Evolutionary conservation across 1,140 invertebrate species (phyloP).

Genomic region (Cotesia chilonis): DNA sequence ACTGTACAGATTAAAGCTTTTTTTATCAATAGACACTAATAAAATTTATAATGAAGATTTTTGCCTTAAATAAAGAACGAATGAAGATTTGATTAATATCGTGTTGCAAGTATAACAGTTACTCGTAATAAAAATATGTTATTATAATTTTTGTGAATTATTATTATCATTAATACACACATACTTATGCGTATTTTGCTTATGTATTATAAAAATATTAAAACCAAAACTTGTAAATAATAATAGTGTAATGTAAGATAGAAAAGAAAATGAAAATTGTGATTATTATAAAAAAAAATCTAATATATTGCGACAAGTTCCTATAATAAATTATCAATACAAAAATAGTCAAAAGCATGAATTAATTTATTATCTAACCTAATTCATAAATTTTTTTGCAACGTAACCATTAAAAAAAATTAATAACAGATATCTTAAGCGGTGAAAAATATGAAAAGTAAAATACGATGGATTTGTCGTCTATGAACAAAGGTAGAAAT

Average conservation of each 20-base stretch:
- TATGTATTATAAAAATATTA: constrained; percentile 25
- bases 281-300: constrained; percentile 35
- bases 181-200: constrained; percentile 28
- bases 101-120: too few species aligned
- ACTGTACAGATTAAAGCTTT: too few species aligned
- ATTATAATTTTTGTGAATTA: neutral
- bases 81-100: too few species aligned
- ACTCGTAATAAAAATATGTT: neutral
- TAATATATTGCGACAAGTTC: constrained; percentile 59
- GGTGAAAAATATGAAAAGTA: too few species aligned
- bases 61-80: too few species aligned
- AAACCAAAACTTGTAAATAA: constrained; percentile 48
- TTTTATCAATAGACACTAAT: too few species aligned
- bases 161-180: constrained; percentile 13
- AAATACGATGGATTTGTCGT: too few species aligned
- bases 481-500: neutral
- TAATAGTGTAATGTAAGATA: constrained; percentile 50
- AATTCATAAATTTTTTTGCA: too few species aligned
- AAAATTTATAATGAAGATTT: too few species aligned
- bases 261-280: constrained; percentile 47
- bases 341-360: constrained; percentile 34
- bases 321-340: constrained; percentile 59
- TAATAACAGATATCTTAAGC: too few species aligned
- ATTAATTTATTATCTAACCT: neutral
- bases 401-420: too few species aligned